phyloP scores from a whole-genome alignment of 1,140 invertebrate genomes.

The Cotesia vestalis region DNA sequence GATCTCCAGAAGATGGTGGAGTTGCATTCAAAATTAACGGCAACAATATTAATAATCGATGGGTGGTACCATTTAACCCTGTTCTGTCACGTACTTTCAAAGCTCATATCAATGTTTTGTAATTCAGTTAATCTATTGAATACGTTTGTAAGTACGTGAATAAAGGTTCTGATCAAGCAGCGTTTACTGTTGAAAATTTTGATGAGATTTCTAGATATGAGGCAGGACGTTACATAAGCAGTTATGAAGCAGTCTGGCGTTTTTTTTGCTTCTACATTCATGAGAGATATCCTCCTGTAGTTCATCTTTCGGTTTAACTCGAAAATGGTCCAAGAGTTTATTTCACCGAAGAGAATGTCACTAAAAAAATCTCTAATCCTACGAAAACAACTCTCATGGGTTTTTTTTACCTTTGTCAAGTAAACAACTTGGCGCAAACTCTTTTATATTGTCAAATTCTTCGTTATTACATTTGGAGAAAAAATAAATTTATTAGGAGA shows the following conservation, averaged over 20 bases:
- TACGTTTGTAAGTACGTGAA: conserved; percentile 57
- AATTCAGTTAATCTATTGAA: conserved; percentile 46
- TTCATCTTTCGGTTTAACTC: conserved; percentile 53
- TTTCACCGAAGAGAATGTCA: conserved; percentile 39
- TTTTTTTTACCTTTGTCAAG: conserved; percentile 58
- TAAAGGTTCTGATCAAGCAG: conserved; percentile 49
- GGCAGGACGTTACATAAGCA: conserved; percentile 58
- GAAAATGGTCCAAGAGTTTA: conserved; percentile 41
- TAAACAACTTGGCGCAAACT: background rate
- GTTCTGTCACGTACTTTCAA: conserved; percentile 64
- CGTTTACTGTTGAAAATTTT: conserved; percentile 41
- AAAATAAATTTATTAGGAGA: background rate
- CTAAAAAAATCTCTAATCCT: conserved; percentile 42
- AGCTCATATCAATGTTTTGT: conserved; percentile 52
- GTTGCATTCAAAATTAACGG: conserved; percentile 20
- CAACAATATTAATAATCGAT: conserved; percentile 61
- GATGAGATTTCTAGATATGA: conserved; percentile 54
- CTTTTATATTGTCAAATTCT: conserved; percentile 14
- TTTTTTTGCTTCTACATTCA: conserved; percentile 60
- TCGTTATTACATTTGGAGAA: background rate
- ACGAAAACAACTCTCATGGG: conserved; percentile 57
- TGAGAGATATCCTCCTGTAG: conserved; percentile 48
- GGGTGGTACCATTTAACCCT: conserved; percentile 68
- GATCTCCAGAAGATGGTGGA: conserved; percentile 22
- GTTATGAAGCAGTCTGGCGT: conserved; percentile 62